Evolutionary conservation across 1,140 invertebrate species (phyloP).

Genomic region (Tetramorium alpestre): DNA sequence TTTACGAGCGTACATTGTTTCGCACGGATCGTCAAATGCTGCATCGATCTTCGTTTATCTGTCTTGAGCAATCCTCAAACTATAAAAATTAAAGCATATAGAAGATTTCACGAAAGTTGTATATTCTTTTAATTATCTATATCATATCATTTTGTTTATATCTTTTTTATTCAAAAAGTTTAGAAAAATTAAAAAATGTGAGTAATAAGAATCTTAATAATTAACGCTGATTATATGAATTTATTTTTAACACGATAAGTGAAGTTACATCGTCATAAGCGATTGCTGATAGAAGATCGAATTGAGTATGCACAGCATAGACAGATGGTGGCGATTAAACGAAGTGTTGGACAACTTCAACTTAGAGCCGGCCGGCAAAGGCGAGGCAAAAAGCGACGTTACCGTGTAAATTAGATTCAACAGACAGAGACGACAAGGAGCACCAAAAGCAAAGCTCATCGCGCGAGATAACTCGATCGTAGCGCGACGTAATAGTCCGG

Average conservation of each 20-base stretch:
- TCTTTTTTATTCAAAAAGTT: neutral
- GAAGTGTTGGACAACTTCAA: constrained; percentile 33
- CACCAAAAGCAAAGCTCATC: constrained; percentile 28
- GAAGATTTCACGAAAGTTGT: neutral
- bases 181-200: neutral
- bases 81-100: neutral
- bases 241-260: neutral
- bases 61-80: neutral
- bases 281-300: constrained; percentile 21
- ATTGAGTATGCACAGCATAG: constrained; percentile 13
- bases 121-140: neutral
- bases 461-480: constrained; percentile 27
- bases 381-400: constrained; percentile 12
- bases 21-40: constrained; percentile 18
- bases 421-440: neutral
- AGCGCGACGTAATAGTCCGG: constrained; percentile 28
- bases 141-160: neutral
- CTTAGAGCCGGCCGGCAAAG: neutral
- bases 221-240: neutral
- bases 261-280: neutral
- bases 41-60: neutral
- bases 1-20: constrained; percentile 32
- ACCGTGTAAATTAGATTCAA: constrained; percentile 54
- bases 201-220: neutral
- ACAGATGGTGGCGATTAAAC: constrained; percentile 40